Base-by-base conservation (phyloP, 2,797 vertebrate species). In the Melopsittacus undulatus region DNA sequence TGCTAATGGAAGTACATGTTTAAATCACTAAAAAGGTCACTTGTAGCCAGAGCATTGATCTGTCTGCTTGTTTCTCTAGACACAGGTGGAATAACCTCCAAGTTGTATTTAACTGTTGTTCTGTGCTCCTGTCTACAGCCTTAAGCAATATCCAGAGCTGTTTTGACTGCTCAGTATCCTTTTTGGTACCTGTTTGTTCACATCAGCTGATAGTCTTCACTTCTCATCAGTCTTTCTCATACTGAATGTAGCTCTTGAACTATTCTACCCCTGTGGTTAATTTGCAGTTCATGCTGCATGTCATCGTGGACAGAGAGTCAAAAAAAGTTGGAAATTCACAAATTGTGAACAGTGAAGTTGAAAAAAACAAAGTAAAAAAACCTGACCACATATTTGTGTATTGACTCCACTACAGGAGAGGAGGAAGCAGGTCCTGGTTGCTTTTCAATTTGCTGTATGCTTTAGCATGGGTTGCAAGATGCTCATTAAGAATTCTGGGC, bases 11-110 rank as follows among this genome's bases (percentile, higher is more conserved):
- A 83, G 32, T 46, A 83, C 18, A 30, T 52, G 56, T 73, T 93
- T 93, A 91, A 96, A 73, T 75, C 81, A 29, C n/a, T 81, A 29
- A 72, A 94, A 96, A 95, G 92, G 91, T 96, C 85, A 92, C 69
- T 45, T 42, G 69, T 83, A 92, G 80, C 54, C 95, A 73, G 69
- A 92, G 61, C 76, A 96, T 96, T 90, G 84, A 95, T 93, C 92
- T 88, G 62, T 94, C 95, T 94, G 46, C 63, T 75, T 83, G 11
- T 68, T 93, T 83, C 66, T 63, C 34, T 63, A 69, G 54, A 45
- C 26, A 9, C 26, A 66, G 17, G n/a, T 73, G 26, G 52, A 80
- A 59, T 84, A 72, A 85, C 21, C 30, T 66, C 13, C 4, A 24
- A 29, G 49, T 85, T 75, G 17, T 62, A 48, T 80, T 77, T 49